Evolutionary conservation across 2,797 vertebrate species (phyloP), one percentile per base, ranked within the genome.

Genomic region (Semaprochilodus insignis): DNA sequence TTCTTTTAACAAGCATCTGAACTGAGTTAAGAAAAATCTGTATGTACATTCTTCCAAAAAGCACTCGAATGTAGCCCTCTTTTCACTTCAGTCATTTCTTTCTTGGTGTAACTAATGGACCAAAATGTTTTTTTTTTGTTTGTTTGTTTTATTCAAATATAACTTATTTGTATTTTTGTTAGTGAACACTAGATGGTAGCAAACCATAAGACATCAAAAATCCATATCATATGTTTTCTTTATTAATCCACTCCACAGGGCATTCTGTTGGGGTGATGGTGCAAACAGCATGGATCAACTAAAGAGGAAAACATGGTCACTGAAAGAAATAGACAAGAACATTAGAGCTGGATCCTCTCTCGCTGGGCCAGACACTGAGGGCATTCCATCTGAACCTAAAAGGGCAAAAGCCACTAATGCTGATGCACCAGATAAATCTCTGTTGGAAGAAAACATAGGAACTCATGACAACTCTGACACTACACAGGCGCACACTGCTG

Each of bases 131-230:
- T 31, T 31, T 6, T 52, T 11, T 11, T 10, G 2, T 11, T 52
- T 2, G 51, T 52, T 16, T 21, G 10, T 13, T 6, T 23, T 36
- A 40, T 69, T 59, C 70, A 10, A 74, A 51, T 59, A 54, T 25
- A 63, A 85, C 78, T 31, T 40, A 0, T 19, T 2, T 85, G 4
- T 7, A 83, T 62, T 55, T 27, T 14, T 2, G 31, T 65, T 7
- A 10, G 25, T 27, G 4, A 62, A 0, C 94, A 93, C 89, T 94
- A 95, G 93, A 94, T 91, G 93, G 93, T 89, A 91, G 88, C 89
- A 93, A 91, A 88, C 87, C 63, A 60, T 79, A 72, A 31, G 8
- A 31, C 54, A 57, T 16, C 51, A 31, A 13, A 31, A 23, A 62
- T 8, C 76, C 11, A 48, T 13, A 10, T 48, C 1, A 2, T 8